Percentiles rank a stretch among this genome's conserved stretches.
phyloP scores from a whole-genome alignment of 2,888 invertebrate genomes.

The Drosophila prostipennis region DNA sequence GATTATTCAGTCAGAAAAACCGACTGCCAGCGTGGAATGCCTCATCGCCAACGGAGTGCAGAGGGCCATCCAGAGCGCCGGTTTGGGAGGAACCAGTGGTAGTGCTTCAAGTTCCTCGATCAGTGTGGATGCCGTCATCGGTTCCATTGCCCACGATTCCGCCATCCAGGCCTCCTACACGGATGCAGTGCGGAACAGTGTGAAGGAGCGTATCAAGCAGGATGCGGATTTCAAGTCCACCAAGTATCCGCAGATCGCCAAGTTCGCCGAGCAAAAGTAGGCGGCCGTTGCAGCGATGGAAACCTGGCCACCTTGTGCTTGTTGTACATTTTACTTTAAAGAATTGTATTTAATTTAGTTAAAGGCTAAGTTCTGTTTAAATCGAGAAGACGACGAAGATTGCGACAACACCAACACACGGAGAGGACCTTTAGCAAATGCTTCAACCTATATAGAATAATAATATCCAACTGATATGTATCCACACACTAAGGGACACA shows the following conservation, averaged over 20 bases:
- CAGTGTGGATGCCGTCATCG: slow-evolving; percentile 73
- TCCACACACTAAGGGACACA: slow-evolving; percentile 9
- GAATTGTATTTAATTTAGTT: slow-evolving; percentile 72
- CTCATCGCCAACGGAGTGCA: slow-evolving; percentile 82
- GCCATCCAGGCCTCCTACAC: slow-evolving; percentile 82
- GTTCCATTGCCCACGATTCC: slow-evolving; percentile 80
- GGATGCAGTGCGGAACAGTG: slow-evolving; percentile 80
- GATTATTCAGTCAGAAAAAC: slow-evolving; percentile 85
- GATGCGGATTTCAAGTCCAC: slow-evolving; percentile 82
- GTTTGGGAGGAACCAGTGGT: slow-evolving; percentile 59
- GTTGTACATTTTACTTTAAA: slow-evolving; percentile 73
- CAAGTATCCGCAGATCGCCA: slow-evolving; percentile 84
- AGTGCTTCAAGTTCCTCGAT: slow-evolving; percentile 64
- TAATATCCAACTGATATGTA: slow-evolving; percentile 41
- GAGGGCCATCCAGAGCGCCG: slow-evolving; percentile 79
- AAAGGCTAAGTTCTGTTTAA: slow-evolving; percentile 65
- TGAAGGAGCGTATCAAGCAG: slow-evolving; percentile 82
- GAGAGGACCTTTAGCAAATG: slow-evolving; percentile 31
- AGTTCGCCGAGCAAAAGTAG: slow-evolving; percentile 82
- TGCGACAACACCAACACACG: slow-evolving; percentile 41
- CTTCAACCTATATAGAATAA: slow-evolving; percentile 38
- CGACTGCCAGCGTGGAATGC: slow-evolving; percentile 78
- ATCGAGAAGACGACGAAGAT: slow-evolving; percentile 20
- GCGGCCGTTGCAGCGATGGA: neutral
- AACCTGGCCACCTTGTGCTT: slow-evolving; percentile 50